A percentile compares a stretch with the other conserved stretches of the same genome.
These are phyloP conservation scores for Raja brachyura DNA, from an alignment of 2,113 vertebrate species.

Conservation along the genomic window DNA sequence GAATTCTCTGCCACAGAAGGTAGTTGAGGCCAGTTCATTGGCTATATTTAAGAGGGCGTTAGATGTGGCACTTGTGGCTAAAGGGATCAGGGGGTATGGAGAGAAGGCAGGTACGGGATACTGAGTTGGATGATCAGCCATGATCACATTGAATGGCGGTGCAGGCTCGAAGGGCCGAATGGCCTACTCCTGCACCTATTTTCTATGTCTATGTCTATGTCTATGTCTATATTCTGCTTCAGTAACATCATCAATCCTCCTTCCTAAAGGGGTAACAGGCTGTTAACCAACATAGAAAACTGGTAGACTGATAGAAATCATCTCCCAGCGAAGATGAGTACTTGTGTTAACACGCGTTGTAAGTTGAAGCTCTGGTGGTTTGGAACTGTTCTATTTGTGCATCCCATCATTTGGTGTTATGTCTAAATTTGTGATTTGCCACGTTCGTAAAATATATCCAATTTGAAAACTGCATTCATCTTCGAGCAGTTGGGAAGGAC, in stretches of 20 bases:
- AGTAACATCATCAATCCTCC: not conserved
- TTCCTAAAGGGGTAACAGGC: not conserved
- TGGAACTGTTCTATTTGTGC: not conserved
- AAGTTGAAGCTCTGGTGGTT: not conserved
- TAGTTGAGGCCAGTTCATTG: too few relatives aligned
- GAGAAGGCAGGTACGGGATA: too few relatives aligned
- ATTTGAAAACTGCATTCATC: not conserved
- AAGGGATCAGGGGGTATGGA: too few relatives aligned
- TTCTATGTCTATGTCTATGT: too few relatives aligned
- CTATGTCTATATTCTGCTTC: too few relatives aligned
- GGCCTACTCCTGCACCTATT: too few relatives aligned
- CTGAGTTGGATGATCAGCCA: too few relatives aligned
- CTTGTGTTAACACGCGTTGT: not conserved
- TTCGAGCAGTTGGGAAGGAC: not conserved
- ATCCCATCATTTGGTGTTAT: constrained; percentile 14
- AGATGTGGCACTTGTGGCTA: too few relatives aligned
- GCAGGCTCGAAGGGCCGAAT: too few relatives aligned
- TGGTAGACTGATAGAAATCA: not conserved
- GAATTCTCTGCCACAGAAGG: too few relatives aligned
- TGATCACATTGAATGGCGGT: too few relatives aligned
- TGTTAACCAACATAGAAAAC: not conserved
- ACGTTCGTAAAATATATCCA: not conserved
- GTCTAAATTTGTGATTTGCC: not conserved
- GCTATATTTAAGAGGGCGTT: too few relatives aligned
- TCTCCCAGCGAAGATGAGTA: not conserved